These are phyloP conservation scores for Tricholaema leucomelas DNA, from an alignment of 2,113 vertebrate genomes.

Conservation along the genomic window DNA sequence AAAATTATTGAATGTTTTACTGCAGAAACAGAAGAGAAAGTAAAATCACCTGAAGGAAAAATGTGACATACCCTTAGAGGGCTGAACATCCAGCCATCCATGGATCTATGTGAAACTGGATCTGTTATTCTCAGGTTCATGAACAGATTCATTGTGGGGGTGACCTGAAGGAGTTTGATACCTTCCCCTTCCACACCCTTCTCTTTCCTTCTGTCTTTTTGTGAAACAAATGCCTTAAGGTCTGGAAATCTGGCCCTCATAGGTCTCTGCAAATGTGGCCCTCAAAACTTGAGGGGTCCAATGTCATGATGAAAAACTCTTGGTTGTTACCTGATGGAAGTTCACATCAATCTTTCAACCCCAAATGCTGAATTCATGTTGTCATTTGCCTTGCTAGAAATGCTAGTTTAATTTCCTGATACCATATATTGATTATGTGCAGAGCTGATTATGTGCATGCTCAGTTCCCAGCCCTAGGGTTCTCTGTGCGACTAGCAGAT, in stretches of 20 bases:
- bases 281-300: neutral
- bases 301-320: neutral
- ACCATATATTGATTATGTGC: neutral
- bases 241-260: too few species aligned
- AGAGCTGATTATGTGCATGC: neutral
- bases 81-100: neutral
- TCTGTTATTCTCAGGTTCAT: neutral
- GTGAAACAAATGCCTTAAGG: neutral
- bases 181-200: too few species aligned
- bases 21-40: neutral
- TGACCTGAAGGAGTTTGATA: neutral
- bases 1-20: neutral
- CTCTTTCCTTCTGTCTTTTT: neutral
- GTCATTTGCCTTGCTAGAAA: slow-evolving; percentile 5
- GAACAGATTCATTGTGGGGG: neutral
- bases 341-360: neutral
- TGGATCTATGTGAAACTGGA: neutral
- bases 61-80: neutral
- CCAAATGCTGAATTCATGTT: neutral
- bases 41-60: neutral
- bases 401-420: slow-evolving; percentile 20
- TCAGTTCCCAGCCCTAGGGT: neutral
- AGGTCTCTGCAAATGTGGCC: neutral
- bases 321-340: neutral
- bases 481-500: neutral